Evolutionary conservation across 2,113 vertebrate genomes (phyloP).

Genomic region (Lethenteron camtschaticum): DNA sequence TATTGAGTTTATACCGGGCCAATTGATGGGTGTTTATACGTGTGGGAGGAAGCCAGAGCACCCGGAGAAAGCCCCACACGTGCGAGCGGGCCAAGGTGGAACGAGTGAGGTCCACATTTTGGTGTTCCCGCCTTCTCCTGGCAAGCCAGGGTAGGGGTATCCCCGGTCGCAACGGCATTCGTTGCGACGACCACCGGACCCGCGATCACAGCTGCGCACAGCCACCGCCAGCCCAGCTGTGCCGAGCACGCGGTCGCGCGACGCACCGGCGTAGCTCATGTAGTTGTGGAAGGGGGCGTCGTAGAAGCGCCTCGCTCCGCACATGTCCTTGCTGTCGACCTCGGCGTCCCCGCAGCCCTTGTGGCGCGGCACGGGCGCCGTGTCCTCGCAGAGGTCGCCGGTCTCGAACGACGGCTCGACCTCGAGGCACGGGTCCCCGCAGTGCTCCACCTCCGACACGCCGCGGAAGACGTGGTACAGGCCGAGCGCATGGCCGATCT

Average conservation of each 20-base stretch:
- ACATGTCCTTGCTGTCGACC: slow-evolving; percentile 61
- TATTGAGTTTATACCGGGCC: too few species aligned
- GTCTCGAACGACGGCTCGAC: slow-evolving; percentile 83
- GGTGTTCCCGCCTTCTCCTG: too few species aligned
- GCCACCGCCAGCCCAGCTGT: neutral
- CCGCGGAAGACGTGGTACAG: slow-evolving; percentile 91
- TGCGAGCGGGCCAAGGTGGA: too few species aligned
- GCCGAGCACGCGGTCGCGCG: neutral
- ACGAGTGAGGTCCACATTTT: too few species aligned
- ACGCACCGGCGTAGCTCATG: slow-evolving; percentile 89
- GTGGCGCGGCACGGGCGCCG: slow-evolving; percentile 76
- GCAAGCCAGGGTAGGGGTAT: too few species aligned
- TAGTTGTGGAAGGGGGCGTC: slow-evolving; percentile 86
- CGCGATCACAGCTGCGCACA: neutral
- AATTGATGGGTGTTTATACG: too few species aligned
- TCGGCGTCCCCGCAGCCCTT: slow-evolving; percentile 71
- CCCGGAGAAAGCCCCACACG: too few species aligned
- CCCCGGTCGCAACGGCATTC: too few species aligned
- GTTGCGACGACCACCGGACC: too few species aligned
- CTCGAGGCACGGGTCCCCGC: slow-evolving; percentile 82
- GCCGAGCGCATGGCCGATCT: slow-evolving; percentile 81
- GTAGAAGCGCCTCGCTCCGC: slow-evolving; percentile 51
- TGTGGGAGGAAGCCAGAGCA: too few species aligned
- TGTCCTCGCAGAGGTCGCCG: slow-evolving; percentile 76
- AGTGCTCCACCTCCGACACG: slow-evolving; percentile 83